Base-by-base conservation (phyloP, 2,797 vertebrate species). In the Tragelaphus eurycerus region DNA sequence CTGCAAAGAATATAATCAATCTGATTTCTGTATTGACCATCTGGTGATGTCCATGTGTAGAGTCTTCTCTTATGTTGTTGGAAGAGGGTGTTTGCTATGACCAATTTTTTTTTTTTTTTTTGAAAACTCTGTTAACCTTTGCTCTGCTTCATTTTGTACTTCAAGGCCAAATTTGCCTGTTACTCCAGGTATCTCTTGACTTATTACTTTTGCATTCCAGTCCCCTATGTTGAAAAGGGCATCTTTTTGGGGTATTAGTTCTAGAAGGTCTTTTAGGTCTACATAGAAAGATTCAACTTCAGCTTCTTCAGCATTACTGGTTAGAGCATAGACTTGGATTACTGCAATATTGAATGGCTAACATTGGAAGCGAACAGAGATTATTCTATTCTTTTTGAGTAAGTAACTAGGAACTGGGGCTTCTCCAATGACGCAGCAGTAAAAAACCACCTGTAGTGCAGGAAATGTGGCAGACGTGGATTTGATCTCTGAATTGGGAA, bases 381-480 rank as follows among this genome's bases (percentile, higher is more conserved):
- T 71, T 38, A 38, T 71, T 71, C 64, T 71, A 57, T 23, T 2
- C 21, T 21, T 71, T 71, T 71, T 21, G 9, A 34, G 64, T 21
- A 21, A 67, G n/a, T 71, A 12, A 21, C 17, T 71, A 71, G 19
- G 64, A 38, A 71, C 21, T 21, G 64, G n/a, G 17, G 64, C 17
- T 71, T 71, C n/a, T 38, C n/a, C 64, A 12, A 21, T 38, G 19
- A 2, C n/a, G 12, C 64, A 38, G n/a, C 19, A 21, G 64, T 71
- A 38, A 71, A 34, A n/a, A 71, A 38, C 64, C 64, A 71, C n/a
- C 10, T 67, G n/a, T 38, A 71, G 5, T 21, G 64, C n/a, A 71
- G 34, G 19, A 71, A 71, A 71, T 71, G n/a, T 38, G n/a, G 19
- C 64, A 71, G 19, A 38, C 0, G 0, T 34, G n/a, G 8, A 19